Evolutionary conservation across 2,797 vertebrate genomes (phyloP).

Genomic region (Lithobates sylvaticus): DNA sequence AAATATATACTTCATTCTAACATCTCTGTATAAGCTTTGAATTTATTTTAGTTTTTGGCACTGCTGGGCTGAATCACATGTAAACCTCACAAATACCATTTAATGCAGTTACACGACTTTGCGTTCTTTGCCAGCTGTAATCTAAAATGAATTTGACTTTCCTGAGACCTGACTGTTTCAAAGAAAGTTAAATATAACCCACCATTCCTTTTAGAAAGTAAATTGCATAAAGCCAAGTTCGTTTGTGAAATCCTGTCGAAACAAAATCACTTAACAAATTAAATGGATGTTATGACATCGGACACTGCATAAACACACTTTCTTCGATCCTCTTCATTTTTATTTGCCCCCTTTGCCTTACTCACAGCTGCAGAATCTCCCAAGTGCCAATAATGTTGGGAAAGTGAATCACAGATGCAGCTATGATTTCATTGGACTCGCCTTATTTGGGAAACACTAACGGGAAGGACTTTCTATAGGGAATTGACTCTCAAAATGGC

Average conservation of each 20-base stretch:
- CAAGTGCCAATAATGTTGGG: slow-evolving; percentile 44
- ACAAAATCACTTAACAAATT: slow-evolving; percentile 25
- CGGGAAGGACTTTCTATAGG: slow-evolving; percentile 26
- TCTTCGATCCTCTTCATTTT: neutral
- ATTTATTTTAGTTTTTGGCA: too few relatives aligned
- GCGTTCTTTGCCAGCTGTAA: neutral
- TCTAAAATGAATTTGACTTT: too few relatives aligned
- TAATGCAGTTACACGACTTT: neutral
- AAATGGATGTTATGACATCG: slow-evolving; percentile 38
- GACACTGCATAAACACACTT: slow-evolving; percentile 39
- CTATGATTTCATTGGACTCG: slow-evolving; percentile 23
- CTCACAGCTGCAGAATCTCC: slow-evolving; percentile 44
- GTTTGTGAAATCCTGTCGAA: slow-evolving; percentile 27
- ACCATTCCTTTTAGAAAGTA: neutral
- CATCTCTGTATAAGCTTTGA: too few relatives aligned
- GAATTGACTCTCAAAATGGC: slow-evolving; percentile 52
- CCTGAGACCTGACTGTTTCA: neutral
- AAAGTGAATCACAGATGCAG: slow-evolving; percentile 15
- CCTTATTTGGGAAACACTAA: slow-evolving; percentile 43
- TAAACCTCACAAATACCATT: neutral
- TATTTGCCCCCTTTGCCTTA: slow-evolving; percentile 38
- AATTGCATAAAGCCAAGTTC: neutral
- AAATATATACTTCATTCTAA: too few relatives aligned
- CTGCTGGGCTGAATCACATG: too few relatives aligned
- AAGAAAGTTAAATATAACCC: neutral